phyloP scores from a whole-genome alignment of 2,888 invertebrate species.

The Drosophila parthenogenetica region DNA sequence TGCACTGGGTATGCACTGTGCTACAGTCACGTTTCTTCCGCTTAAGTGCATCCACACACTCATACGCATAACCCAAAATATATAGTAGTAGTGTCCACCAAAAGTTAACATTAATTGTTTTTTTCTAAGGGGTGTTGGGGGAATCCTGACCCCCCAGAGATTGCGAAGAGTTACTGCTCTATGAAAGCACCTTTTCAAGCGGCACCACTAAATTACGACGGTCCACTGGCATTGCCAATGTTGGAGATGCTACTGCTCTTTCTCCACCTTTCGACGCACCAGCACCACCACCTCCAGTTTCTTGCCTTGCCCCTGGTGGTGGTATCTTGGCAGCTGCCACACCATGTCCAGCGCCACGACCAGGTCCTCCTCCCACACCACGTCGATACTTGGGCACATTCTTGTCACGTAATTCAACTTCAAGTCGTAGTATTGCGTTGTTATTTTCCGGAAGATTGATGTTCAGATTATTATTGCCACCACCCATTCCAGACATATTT shows the following conservation, averaged over 20 bases:
- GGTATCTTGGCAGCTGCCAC: conserved; percentile 45
- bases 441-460: conserved; percentile 85
- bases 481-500: conserved; percentile 36
- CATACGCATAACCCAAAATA: conserved; percentile 18
- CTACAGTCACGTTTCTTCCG: conserved; percentile 66
- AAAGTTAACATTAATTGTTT: conserved; percentile 64
- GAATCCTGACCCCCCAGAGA: neutral
- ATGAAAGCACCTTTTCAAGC: conserved; percentile 87
- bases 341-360: conserved; percentile 85
- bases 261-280: conserved; percentile 73
- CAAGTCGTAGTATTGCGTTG: conserved; percentile 85
- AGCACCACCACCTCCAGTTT: conserved; percentile 54
- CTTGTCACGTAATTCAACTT: conserved; percentile 86
- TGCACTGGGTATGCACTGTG: conserved; percentile 34
- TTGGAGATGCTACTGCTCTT: conserved; percentile 68
- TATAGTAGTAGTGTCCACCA: conserved; percentile 26
- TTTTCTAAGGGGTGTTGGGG: neutral
- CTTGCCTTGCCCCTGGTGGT: conserved; percentile 36
- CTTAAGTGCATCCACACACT: conserved; percentile 66
- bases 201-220: conserved; percentile 87
- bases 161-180: conserved; percentile 19
- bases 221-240: conserved; percentile 60
- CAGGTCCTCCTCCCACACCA: conserved; percentile 84
- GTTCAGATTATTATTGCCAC: conserved; percentile 84
- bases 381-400: conserved; percentile 84